These are phyloP conservation scores for Hipposideros armiger DNA, from an alignment of 2,113 vertebrate genomes.

Conservation along the genomic window DNA sequence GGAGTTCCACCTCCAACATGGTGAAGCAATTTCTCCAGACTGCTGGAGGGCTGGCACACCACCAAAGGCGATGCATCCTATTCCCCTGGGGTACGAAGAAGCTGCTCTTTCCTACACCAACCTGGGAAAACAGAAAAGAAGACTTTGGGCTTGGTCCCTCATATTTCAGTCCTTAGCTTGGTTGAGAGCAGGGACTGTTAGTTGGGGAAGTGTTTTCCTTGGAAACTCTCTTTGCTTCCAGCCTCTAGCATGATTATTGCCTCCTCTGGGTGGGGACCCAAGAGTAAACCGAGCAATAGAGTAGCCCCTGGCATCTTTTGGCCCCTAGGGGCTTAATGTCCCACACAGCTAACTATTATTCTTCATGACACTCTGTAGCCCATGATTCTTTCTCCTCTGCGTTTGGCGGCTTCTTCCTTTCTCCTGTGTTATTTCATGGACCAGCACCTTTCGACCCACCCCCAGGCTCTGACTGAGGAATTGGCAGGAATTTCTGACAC, in stretches of 20 bases:
- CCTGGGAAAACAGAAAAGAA: conserved; percentile 51
- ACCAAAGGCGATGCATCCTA: background rate
- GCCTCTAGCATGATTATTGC: background rate
- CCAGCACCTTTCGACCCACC: conserved; percentile 55
- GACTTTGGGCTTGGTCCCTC: background rate
- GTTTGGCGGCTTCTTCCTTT: background rate
- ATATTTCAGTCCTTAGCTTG: background rate
- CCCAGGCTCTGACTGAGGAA: conserved; percentile 41
- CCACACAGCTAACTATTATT: background rate
- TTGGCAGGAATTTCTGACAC: conserved; percentile 69
- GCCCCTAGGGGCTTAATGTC: background rate
- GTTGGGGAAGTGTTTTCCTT: conserved; percentile 10
- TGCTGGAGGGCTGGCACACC: background rate
- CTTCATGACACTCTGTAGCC: conserved; percentile 17
- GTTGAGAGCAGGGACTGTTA: background rate
- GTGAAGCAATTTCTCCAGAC: background rate
- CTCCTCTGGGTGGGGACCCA: background rate
- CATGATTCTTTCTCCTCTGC: background rate
- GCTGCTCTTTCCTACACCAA: background rate
- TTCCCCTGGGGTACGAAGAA: background rate
- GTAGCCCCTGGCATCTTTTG: background rate
- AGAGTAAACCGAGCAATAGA: background rate
- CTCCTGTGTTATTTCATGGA: conserved; percentile 63
- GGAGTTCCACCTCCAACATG: background rate
- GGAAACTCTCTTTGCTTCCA: conserved; percentile 9